Evolutionary conservation across 1,140 invertebrate genomes (phyloP).

Genomic region (Branchinecta lynchi): DNA sequence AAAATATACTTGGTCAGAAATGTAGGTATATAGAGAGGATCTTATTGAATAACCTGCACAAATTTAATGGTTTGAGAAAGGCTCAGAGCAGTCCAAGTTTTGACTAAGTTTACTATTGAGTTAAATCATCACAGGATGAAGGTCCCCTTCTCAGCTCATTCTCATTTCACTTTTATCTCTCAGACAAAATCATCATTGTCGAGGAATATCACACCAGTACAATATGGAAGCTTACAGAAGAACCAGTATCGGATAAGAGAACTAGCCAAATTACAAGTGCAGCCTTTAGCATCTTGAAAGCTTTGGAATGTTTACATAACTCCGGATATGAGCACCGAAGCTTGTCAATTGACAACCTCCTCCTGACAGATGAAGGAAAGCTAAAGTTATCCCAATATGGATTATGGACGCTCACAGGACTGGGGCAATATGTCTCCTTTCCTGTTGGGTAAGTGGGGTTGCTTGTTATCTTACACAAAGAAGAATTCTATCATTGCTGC

Average conservation of each 20-base stretch:
- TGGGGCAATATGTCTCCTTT: constrained; percentile 69
- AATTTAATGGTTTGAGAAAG: no score
- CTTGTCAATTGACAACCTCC: constrained; percentile 65
- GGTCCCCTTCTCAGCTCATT: no score
- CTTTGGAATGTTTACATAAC: constrained; percentile 53
- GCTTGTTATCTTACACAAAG: constrained; percentile 8
- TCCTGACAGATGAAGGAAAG: constrained; percentile 49
- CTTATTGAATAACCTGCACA: no score
- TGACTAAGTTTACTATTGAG: no score
- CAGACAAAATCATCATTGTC: constrained; percentile 77
- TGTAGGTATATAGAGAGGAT: no score
- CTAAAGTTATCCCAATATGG: constrained; percentile 86
- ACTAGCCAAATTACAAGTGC: constrained; percentile 41
- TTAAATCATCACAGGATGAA: no score
- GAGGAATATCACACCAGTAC: constrained; percentile 64
- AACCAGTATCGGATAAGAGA: constrained; percentile 18
- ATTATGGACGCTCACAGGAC: constrained; percentile 74
- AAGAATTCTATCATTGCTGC: constrained; percentile 13
- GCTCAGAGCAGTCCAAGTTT: no score
- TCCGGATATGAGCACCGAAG: constrained; percentile 59
- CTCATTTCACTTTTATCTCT: constrained; percentile 27
- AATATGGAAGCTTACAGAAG: constrained; percentile 28
- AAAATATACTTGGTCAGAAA: no score
- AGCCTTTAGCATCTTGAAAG: constrained; percentile 52
- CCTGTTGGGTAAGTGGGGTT: constrained; percentile 58